Conservation (phyloP, 2,797 vertebrate species). For the Sebastes miniatus region DNA sequence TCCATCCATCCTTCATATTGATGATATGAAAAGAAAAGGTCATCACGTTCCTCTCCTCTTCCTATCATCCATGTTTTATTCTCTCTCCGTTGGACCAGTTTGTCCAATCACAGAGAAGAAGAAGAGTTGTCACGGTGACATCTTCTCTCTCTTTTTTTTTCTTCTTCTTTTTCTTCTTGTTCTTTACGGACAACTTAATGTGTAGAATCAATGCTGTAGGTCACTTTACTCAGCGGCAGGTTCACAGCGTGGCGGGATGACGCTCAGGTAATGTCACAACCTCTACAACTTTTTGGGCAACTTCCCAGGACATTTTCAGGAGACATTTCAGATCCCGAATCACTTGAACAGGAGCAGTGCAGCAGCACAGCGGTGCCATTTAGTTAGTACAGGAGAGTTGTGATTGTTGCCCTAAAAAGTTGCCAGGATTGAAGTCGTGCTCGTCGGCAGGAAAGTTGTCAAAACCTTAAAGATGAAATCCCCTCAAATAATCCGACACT, state of each 20-base stretch:
- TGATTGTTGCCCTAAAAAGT: neutral
- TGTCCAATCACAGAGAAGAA: constrained; percentile 47
- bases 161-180: neutral
- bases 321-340: constrained; percentile 11
- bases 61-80: neutral
- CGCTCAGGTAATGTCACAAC: neutral
- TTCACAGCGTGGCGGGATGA: constrained; percentile 47
- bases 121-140: neutral
- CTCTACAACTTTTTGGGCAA: neutral
- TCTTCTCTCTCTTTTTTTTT: neutral
- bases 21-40: constrained; percentile 24
- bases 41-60: neutral
- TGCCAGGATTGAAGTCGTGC: neutral
- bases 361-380: neutral
- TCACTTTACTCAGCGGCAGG: constrained; percentile 83
- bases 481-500: neutral
- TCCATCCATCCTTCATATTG: neutral
- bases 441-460: neutral
- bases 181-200: constrained; percentile 49
- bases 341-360: constrained; percentile 11
- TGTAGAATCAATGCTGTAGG: constrained; percentile 82
- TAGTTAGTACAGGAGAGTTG: constrained; percentile 4
- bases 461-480: constrained; percentile 15
- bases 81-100: constrained; percentile 1
- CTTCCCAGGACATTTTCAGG: neutral